Conservation (phyloP, 2,797 vertebrate genomes). For the Lepilemur ruficaudatus region DNA sequence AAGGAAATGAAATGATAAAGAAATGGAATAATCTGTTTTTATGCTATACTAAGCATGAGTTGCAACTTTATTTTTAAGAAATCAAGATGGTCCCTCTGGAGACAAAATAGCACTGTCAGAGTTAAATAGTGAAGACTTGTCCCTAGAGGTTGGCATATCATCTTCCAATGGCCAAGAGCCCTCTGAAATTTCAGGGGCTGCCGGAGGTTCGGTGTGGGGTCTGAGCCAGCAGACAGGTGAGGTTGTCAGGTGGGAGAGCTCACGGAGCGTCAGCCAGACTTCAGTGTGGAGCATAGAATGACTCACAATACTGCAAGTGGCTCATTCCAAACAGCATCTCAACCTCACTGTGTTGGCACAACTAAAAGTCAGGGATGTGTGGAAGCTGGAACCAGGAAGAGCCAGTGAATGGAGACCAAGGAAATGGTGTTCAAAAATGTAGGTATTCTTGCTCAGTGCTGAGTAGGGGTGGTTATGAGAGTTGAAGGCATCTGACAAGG, state of each 20-base stretch:
- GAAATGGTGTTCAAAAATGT: neutral
- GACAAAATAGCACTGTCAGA: neutral
- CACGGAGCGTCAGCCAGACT: neutral
- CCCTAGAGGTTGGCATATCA: neutral
- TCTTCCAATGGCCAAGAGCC: neutral
- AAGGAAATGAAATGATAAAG: neutral
- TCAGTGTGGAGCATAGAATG: neutral
- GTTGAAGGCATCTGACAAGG: fast-evolving
- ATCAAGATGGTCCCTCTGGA: neutral
- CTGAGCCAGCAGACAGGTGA: neutral
- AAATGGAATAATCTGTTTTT: neutral
- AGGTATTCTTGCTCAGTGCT: too few species aligned
- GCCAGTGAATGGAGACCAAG: neutral
- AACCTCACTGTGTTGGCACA: too few species aligned
- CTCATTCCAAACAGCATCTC: neutral
- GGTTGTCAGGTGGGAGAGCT: neutral
- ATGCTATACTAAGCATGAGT: neutral
- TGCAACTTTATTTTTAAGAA: neutral
- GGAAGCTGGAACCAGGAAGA: neutral
- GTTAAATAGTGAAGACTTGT: neutral
- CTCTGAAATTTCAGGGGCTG: neutral
- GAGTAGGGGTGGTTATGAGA: too few species aligned
- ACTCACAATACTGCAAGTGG: neutral
- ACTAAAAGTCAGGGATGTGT: neutral
- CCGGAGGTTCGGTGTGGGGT: fast-evolving